These are phyloP conservation scores for Formicarius rufipectus DNA, from an alignment of 2,113 vertebrate genomes.

Conservation along the genomic window DNA sequence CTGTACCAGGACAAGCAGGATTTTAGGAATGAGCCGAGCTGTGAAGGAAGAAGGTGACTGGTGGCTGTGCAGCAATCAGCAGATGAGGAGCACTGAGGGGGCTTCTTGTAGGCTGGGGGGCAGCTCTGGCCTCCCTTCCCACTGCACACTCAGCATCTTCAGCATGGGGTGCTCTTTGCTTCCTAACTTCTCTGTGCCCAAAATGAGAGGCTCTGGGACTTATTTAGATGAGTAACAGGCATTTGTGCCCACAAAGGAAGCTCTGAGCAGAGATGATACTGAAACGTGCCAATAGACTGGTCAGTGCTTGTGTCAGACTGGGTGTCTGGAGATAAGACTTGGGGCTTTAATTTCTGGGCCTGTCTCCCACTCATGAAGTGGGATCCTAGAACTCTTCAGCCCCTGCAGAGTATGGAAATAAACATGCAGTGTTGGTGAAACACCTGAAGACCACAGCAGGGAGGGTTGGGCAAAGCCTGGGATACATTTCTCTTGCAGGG, in stretches of 20 bases:
- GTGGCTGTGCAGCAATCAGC: not conserved
- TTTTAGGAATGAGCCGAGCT: fast-evolving
- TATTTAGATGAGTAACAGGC: not conserved
- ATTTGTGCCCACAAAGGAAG: not conserved
- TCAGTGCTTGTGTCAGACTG: not conserved
- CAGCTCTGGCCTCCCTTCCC: not conserved
- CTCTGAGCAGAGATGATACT: not conserved
- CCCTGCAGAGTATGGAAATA: not conserved
- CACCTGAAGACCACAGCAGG: not conserved
- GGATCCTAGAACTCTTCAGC: not conserved
- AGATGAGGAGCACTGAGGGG: not conserved
- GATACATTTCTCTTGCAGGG: not conserved
- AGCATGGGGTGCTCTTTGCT: fast-evolving
- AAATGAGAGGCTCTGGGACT: not conserved
- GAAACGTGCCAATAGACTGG: not conserved
- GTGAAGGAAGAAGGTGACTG: not conserved
- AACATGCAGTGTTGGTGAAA: not conserved
- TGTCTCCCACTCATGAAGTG: not conserved
- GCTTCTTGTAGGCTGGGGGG: not conserved
- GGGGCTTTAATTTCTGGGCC: not conserved
- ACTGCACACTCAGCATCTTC: not conserved
- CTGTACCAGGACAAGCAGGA: not conserved
- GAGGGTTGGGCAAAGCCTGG: not conserved
- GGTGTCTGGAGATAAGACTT: not conserved
- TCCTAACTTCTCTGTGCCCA: not conserved